Base-by-base conservation (phyloP, 2,113 vertebrate genomes). In the Solea senegalensis region DNA sequence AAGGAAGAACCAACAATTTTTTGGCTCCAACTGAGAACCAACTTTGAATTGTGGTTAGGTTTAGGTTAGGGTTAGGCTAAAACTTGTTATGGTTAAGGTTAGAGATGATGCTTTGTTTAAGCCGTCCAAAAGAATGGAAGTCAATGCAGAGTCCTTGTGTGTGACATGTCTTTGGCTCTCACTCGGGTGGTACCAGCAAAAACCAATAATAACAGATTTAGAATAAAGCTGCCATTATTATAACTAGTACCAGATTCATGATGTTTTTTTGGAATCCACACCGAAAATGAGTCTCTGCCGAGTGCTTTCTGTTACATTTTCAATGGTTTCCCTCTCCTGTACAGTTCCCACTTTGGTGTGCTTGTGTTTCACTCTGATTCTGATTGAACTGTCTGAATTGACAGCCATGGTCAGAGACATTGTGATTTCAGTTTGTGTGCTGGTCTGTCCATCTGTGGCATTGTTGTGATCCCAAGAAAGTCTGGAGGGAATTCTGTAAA, bases 121-220 rank as follows among this genome's bases (percentile, higher is more conserved):
- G 13, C 3, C 7, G 44, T 46, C 13, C 44, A 46, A 9, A 46
- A 11, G 44, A 46, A 46, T 46, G 9, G 13, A 8, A 50, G 8
- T 65, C 34, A 65, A 3, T 16, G 34, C 44, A n/a, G 1, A 52
- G 14, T 66, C 8, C 67, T 15, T 57, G 50, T 45, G 34, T 43
- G 13, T 45, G 5, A 50, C 13, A 50, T 62, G 48, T n/a, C 43
- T 14, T 57, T 50, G 49, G 48, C 61, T 28, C 39, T 49, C 27
- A 21, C 40, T 77, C 56, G 69, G 52, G 58, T 61, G 50, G 43
- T 71, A 26, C 71, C 76, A 60, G 52, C 15, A 45, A 40, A 13
- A 60, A 54, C 59, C 80, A 79, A 40, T 65, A 28, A 52, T 76
- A 69, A 55, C 4, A 59, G 27, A 0, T 64, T 53, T 78, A 48